Conservation (phyloP, 1,140 invertebrate species). For the Cydia pomonella region DNA sequence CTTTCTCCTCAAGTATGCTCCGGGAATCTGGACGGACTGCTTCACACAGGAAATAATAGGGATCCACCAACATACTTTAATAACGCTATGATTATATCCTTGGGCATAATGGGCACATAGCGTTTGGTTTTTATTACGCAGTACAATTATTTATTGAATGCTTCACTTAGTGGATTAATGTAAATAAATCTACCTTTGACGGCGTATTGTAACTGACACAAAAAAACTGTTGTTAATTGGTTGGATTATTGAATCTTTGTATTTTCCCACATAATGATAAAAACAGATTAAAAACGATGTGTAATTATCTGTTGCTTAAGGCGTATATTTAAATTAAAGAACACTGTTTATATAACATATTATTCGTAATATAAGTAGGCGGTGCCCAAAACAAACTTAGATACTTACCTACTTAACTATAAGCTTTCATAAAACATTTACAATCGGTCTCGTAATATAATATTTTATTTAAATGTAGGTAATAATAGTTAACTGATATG, state of each 20-base stretch:
- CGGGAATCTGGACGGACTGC: conserved; percentile 28
- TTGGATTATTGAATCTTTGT: not conserved
- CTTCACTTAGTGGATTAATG: conserved; percentile 5
- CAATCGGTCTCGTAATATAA: no score
- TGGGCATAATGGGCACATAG: not conserved
- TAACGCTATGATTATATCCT: conserved; percentile 30
- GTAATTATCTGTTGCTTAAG: no score
- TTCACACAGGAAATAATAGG: conserved; percentile 30
- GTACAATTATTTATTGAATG: conserved; percentile 8
- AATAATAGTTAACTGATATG: no score
- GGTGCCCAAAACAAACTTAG: no score
- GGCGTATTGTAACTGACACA: not conserved
- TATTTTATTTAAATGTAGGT: no score
- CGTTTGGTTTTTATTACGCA: not conserved
- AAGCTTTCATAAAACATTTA: no score
- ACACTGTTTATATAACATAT: no score
- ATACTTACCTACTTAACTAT: no score
- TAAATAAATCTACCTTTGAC: not conserved
- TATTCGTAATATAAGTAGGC: no score
- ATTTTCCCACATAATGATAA: not conserved
- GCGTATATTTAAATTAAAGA: no score
- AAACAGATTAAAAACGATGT: no score
- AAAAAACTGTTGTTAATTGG: not conserved
- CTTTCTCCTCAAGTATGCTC: conserved; percentile 28
- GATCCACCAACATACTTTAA: conserved; percentile 15